Evolutionary conservation across 2,888 invertebrate species (phyloP), one percentile per base, ranked within the genome.

Genomic region (Acanthacorydalis orientalis): DNA sequence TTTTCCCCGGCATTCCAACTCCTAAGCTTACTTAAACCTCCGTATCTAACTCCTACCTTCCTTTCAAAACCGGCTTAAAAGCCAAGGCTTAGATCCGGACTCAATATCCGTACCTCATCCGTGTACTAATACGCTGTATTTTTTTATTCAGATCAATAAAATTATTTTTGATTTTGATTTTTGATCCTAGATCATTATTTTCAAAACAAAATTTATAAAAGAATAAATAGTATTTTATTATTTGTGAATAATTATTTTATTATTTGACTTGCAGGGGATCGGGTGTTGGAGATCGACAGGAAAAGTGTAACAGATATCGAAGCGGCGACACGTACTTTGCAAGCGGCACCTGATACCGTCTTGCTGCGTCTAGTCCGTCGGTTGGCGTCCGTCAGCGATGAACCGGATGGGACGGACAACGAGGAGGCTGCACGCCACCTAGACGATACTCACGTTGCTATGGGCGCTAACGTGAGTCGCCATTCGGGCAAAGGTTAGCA

Each of bases 391-490:
- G 66, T 64, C 67, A 68, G 70, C 69, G 69, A 68, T 70, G 68
- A 33, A 34, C 61, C 60, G 60, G 55, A 57, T 61, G 56, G 59
- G 59, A 62, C 60, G 55, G 56, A 49, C 34, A 50, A 53, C 34
- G 44, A 41, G 42, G 51, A 48, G 34, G 49, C 49, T 44, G 48
- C 49, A 40, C 48, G 50, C 35, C 41, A 41, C 37, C 49, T 44
- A 43, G 50, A 48, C 37, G 50, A 44, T 48, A 16, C 49, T 51
- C 37, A 49, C 23, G 50, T 42, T 15, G 50, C 51, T 58, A 83
- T 83, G 83, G 83, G 83, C 63, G 81, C 83, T 51, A 83, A 83
- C 72, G 77, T 83, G 60, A 82, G 83, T 70, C 77, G 83, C 53
- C 81, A 80, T 64, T 80, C 78, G 59, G 75, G 77, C 57, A 82